These are phyloP conservation scores for Trypoxylon attenuatum DNA, from an alignment of 2,888 invertebrate genomes.

Conservation along the genomic window DNA sequence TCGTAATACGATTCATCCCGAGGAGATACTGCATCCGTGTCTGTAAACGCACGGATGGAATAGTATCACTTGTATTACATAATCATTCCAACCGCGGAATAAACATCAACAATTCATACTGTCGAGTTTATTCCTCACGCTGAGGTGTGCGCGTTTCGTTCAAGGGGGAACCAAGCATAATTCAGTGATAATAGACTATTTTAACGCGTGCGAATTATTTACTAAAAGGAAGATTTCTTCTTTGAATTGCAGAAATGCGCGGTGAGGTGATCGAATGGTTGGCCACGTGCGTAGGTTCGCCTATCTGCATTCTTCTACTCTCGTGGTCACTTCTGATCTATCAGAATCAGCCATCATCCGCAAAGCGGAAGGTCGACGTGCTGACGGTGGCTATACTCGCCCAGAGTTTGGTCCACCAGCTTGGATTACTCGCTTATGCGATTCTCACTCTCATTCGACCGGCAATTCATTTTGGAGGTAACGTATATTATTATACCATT, in stretches of 20 bases:
- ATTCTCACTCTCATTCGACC: constrained; percentile 72
- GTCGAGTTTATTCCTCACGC: too few relatives aligned
- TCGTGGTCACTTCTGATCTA: constrained; percentile 75
- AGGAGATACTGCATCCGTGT: too few relatives aligned
- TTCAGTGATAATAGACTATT: too few relatives aligned
- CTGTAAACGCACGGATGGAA: too few relatives aligned
- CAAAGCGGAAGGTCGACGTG: constrained; percentile 75
- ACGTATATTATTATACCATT: too few relatives aligned
- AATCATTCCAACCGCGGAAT: too few relatives aligned
- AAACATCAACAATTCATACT: too few relatives aligned
- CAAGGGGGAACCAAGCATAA: too few relatives aligned
- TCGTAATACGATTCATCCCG: too few relatives aligned
- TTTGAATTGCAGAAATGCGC: constrained; percentile 66
- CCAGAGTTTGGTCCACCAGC: constrained; percentile 72
- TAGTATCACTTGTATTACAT: too few relatives aligned
- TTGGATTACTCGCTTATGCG: constrained; percentile 70
- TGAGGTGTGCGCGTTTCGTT: too few relatives aligned
- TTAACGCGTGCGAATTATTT: constrained; percentile 11
- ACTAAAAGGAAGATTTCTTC: background rate
- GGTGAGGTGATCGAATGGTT: constrained; percentile 74
- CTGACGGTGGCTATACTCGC: constrained; percentile 74
- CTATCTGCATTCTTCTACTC: constrained; percentile 73
- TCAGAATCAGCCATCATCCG: constrained; percentile 72
- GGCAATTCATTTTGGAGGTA: constrained; percentile 71
- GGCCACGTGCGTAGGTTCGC: constrained; percentile 75